Base-by-base conservation (phyloP, 1,140 invertebrate genomes). In the Drosophila nannoptera region DNA sequence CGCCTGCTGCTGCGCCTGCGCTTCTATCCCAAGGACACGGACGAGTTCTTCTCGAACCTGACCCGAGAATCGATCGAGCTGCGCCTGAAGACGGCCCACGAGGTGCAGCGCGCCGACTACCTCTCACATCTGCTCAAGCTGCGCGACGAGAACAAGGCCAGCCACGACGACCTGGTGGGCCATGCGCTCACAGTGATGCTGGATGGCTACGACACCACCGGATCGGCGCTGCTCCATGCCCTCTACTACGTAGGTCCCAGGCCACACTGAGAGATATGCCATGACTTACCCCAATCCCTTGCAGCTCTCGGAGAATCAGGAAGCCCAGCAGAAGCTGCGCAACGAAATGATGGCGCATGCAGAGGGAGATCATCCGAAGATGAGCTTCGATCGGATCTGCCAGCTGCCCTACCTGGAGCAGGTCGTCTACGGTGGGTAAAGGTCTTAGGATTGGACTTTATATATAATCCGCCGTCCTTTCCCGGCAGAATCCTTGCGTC, bases 171-270 rank as follows among this genome's bases (percentile, higher is more conserved):
- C 75, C 90, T 95, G 4, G 88, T 92, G 36, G 90, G 91, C 4
- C 91, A 92, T 80, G 87, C 90, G 5, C 68, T 91, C 3, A 87
- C 91, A 0, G 91, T 92, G 31, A 89, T 92, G 62, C 43, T 92
- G n/a, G 93, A 92, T 75, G 93, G 93, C 7, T 94, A 92, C 66
- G 93, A 94, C 42, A 93, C 93, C 0, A 75, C 81, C 0, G 87
- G 78, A 0, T 64, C 83, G 1, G 78, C 75, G 16, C 61, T 87
- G 5, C 58, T 80, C 3, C 88, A 89, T 52, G 69, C 75, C 11
- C 65, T 89, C 0, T 87, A 82, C 31, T 88, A 87, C 74, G 88
- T 89, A 7, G 4, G 32, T 11, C 22, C 3, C 3, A n/a, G n/a
- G n/a, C 22, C 22, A 22, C 22, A 3, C 3, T 22, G 22, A 22